Conservation (phyloP, 2,888 invertebrate species). For the Diachrysia chrysitis region DNA sequence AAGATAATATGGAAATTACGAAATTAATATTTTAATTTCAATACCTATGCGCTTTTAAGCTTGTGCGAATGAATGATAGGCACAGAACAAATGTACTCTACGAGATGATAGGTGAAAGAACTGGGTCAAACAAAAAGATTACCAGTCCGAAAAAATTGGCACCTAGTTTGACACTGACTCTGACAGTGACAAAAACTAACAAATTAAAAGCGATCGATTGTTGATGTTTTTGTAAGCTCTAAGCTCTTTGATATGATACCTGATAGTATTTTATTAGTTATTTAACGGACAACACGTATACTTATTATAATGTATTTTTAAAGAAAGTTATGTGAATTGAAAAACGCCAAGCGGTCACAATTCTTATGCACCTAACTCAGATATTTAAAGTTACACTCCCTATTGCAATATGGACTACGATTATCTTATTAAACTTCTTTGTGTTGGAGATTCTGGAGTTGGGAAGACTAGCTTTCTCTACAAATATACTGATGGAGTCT, state of each 20-base stretch:
- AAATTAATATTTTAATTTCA: too few relatives aligned
- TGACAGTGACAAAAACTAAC: slow-evolving; percentile 32
- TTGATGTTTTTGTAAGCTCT: slow-evolving; percentile 40
- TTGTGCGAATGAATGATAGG: too few relatives aligned
- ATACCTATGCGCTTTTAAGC: too few relatives aligned
- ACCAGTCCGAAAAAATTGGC: too few relatives aligned
- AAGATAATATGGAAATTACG: too few relatives aligned
- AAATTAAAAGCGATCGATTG: slow-evolving; percentile 47
- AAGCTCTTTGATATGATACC: neutral
- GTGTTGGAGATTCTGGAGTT: slow-evolving; percentile 98
- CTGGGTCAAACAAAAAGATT: too few relatives aligned
- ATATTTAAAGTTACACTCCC: slow-evolving; percentile 16
- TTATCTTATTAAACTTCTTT: slow-evolving; percentile 97
- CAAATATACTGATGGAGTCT: slow-evolving; percentile 98
- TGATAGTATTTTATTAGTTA: neutral
- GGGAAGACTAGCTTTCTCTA: slow-evolving; percentile 99
- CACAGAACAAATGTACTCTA: too few relatives aligned
- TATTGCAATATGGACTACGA: slow-evolving; percentile 93
- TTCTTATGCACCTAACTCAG: slow-evolving; percentile 36
- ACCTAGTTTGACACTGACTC: neutral
- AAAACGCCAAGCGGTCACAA: neutral
- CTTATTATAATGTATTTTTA: slow-evolving; percentile 1
- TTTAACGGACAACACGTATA: neutral
- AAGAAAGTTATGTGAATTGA: slow-evolving; percentile 6
- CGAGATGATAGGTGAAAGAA: too few relatives aligned